Percentiles rank a stretch among this genome's conserved stretches.
phyloP scores from a whole-genome alignment of 2,113 vertebrate species.

The Calyptommatus sinebrachiatus region DNA sequence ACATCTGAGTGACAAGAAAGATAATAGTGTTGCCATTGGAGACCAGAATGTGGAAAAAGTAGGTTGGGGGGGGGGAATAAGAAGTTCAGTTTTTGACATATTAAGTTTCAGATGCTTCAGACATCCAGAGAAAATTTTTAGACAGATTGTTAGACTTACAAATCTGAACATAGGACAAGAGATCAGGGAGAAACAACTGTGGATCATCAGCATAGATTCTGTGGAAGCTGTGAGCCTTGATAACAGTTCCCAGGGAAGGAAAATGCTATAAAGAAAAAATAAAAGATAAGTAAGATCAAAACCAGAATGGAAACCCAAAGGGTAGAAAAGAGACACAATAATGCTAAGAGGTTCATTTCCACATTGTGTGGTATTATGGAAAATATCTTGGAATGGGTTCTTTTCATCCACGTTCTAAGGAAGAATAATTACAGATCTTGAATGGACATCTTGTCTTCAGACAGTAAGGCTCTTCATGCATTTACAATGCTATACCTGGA shows the following conservation, averaged over 20 bases:
- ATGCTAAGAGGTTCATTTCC: background rate
- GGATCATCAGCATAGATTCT: background rate
- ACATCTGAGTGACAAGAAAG: constrained; percentile 28
- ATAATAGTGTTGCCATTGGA: constrained; percentile 29
- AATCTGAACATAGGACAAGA: constrained; percentile 26
- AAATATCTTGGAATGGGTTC: too few relatives aligned
- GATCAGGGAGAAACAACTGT: constrained; percentile 15
- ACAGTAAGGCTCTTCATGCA: too few relatives aligned
- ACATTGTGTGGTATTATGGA: too few relatives aligned
- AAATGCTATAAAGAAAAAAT: background rate
- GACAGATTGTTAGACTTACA: constrained; percentile 29
- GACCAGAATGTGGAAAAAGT: constrained; percentile 29
- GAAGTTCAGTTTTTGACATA: constrained; percentile 29
- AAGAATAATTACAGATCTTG: too few relatives aligned
- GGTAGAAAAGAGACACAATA: background rate
- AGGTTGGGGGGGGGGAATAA: constrained; percentile 8
- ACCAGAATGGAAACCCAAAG: background rate
- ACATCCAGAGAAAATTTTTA: constrained; percentile 23
- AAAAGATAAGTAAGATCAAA: background rate
- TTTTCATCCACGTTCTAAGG: too few relatives aligned
- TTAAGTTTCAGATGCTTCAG: constrained; percentile 28
- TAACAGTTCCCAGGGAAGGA: constrained; percentile 11
- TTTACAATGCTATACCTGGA: too few relatives aligned
- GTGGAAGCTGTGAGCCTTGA: constrained; percentile 10
- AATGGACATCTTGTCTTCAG: too few relatives aligned